Base-by-base conservation (phyloP, 1,140 invertebrate species). In the Coelopa frigida region DNA sequence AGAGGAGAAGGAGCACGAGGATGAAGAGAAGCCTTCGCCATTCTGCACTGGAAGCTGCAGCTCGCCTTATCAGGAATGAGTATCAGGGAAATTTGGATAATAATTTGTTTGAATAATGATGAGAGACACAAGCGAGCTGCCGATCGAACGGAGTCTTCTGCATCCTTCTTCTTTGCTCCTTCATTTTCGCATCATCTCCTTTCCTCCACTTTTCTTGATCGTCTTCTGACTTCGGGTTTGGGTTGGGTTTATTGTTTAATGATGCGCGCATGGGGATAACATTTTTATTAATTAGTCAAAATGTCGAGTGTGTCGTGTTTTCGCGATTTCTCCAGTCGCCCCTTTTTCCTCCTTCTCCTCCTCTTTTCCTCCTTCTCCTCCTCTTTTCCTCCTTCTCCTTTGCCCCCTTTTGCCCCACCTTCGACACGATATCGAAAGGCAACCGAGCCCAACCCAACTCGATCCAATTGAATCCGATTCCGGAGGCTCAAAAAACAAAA, bases 211-310 rank as follows among this genome's bases (percentile, higher is more conserved):
- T n/a, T n/a, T n/a, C n/a, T n/a, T n/a, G n/a, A n/a, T n/a, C n/a
- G n/a, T n/a, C n/a, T n/a, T n/a, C n/a, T n/a, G n/a, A n/a, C n/a
- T n/a, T n/a, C n/a, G n/a, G n/a, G n/a, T n/a, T n/a, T n/a, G n/a
- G n/a, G n/a, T n/a, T n/a, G 27, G 31, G 23, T 31, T 29, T 44
- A 33, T 44, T 44, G 42, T 35, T 27, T 22, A 24, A 33, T 23
- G 42, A 44, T 44, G 42, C 22, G 42, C 42, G 35, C 42, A 44
- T 33, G 29, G 29, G 42, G 42, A 44, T 44, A 44, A 44, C 42
- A 27, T 44, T 44, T 44, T 44, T 44, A 44, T 44, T 44, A 44
- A 44, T 44, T 44, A 44, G 42, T 44, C 42, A 44, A 44, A 44
- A 44, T 44, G 42, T 44, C 42, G 42, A 44, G 23, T 44, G 42